phyloP scores from a whole-genome alignment of 2,797 vertebrate species.

The Hippopotamyrus pictus region DNA sequence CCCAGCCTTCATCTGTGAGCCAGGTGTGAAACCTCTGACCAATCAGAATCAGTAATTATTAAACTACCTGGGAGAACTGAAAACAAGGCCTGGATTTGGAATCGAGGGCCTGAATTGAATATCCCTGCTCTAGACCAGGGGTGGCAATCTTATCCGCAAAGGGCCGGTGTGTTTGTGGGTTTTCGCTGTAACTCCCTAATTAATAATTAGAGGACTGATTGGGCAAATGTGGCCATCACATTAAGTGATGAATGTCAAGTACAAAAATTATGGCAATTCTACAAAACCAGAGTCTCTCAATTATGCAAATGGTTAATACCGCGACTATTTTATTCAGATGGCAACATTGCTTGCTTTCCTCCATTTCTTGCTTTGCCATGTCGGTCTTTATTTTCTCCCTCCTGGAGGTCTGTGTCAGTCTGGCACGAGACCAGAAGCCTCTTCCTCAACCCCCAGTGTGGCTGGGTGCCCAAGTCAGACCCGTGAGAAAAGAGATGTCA shows the following conservation, averaged over 20 bases:
- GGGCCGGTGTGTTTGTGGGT: too few relatives aligned
- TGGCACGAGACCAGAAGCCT: slow-evolving; percentile 21
- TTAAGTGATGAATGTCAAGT: not conserved
- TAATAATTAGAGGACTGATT: too few relatives aligned
- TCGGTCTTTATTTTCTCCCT: not conserved
- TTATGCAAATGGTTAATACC: not conserved
- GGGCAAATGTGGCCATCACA: not conserved
- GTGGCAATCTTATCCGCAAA: too few relatives aligned
- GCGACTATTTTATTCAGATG: not conserved
- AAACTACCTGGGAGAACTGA: too few relatives aligned
- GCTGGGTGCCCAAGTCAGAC: slow-evolving; percentile 19
- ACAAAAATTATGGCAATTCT: not conserved
- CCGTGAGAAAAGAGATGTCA: slow-evolving; percentile 25
- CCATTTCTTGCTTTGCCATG: not conserved
- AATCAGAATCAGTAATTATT: too few relatives aligned
- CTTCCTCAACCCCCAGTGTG: slow-evolving; percentile 1
- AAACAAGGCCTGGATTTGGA: too few relatives aligned
- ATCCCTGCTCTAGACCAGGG: not conserved
- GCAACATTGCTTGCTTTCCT: not conserved
- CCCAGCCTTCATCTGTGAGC: too few relatives aligned
- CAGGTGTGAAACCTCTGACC: too few relatives aligned
- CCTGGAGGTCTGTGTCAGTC: slow-evolving; percentile 7
- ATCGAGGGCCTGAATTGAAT: too few relatives aligned
- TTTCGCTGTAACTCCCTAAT: too few relatives aligned
- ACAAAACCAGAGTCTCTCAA: not conserved